Evolutionary conservation across 2,888 invertebrate genomes (phyloP), one percentile per base, ranked within the genome.

Genomic region (Tipula lateralis): DNA sequence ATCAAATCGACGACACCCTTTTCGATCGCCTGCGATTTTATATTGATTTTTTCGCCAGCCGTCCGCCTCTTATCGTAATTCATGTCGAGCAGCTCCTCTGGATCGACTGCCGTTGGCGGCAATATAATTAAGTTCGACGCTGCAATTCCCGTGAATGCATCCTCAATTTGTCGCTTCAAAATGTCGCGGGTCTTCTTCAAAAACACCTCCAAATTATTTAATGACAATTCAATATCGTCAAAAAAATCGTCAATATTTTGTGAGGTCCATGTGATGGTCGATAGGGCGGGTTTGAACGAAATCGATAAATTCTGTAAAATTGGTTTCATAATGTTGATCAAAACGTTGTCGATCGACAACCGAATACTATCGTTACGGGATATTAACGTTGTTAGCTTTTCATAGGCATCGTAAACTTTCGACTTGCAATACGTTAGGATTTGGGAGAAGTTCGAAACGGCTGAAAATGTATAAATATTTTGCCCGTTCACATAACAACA

Each of bases 221-320:
- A 85, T 87, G 87, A 87, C 89, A 88, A 9, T 84, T 92, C 91
- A 19, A 96, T 89, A 24, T 92, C 91, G 0, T 85, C 84, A 2
- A 88, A 87, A 84, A 88, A 89, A 16, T 88, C 87, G 24, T 88
- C 87, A 1, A 89, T 86, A 84, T 94, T 94, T 87, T 95, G 91
- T 0, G 96, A 96, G 0, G 95, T 93, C 97, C 97, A 97, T 0
- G 95, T 95, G 19, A 96, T 93, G 0, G 93, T 93, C 0, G 95
- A 94, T 12, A 96, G 89, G 0, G 95, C 96, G 0, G 96, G 95
- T 89, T 94, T 93, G 86, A 96, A 93, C 0, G 93, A 92, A 84
- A 92, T 91, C 86, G 96, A 95, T 86, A 96, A 88, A 88, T 93
- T 93, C 85, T 93, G 91, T 12, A 96, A 89, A 85, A 93, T 92